phyloP scores from a whole-genome alignment of 2,113 vertebrate species.

The Pterophyllum scalare region DNA sequence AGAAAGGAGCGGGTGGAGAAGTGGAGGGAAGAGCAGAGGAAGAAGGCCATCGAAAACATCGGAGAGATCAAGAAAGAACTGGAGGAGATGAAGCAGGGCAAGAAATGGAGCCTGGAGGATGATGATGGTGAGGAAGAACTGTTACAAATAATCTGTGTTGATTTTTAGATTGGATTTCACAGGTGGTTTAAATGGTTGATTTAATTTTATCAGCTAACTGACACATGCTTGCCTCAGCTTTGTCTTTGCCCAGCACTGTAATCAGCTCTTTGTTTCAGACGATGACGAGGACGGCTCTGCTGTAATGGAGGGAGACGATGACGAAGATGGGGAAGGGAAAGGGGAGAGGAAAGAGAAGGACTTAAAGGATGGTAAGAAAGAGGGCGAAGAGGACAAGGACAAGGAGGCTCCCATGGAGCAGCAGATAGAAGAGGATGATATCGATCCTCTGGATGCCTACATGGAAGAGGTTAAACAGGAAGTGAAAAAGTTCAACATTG shows the following conservation, averaged over 20 bases:
- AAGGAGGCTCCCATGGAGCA: slow-evolving; percentile 82
- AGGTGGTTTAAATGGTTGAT: not conserved
- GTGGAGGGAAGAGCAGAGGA: slow-evolving; percentile 97
- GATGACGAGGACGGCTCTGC: slow-evolving; percentile 78
- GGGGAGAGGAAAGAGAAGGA: slow-evolving; percentile 87
- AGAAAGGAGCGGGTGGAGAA: slow-evolving; percentile 98
- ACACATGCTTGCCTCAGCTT: not conserved
- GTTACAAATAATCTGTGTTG: not conserved
- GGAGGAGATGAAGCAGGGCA: slow-evolving; percentile 98
- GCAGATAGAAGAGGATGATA: slow-evolving; percentile 82
- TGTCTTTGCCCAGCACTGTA: not conserved
- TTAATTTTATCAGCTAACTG: not conserved
- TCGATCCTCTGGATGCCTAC: slow-evolving; percentile 96
- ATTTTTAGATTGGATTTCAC: not conserved
- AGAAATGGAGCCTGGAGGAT: slow-evolving; percentile 98
- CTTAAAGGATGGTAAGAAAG: slow-evolving; percentile 82
- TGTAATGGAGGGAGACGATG: slow-evolving; percentile 84
- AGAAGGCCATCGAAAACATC: slow-evolving; percentile 97
- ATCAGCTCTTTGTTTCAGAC: slow-evolving; percentile 60
- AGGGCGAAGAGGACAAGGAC: slow-evolving; percentile 83
- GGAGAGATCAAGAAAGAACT: slow-evolving; percentile 97
- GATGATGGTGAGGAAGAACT: slow-evolving; percentile 87
- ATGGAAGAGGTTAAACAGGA: slow-evolving; percentile 99
- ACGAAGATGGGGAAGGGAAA: slow-evolving; percentile 87
- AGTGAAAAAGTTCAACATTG: slow-evolving; percentile 99